Conservation (phyloP, 2,113 vertebrate genomes). For the Gulo gulo region DNA sequence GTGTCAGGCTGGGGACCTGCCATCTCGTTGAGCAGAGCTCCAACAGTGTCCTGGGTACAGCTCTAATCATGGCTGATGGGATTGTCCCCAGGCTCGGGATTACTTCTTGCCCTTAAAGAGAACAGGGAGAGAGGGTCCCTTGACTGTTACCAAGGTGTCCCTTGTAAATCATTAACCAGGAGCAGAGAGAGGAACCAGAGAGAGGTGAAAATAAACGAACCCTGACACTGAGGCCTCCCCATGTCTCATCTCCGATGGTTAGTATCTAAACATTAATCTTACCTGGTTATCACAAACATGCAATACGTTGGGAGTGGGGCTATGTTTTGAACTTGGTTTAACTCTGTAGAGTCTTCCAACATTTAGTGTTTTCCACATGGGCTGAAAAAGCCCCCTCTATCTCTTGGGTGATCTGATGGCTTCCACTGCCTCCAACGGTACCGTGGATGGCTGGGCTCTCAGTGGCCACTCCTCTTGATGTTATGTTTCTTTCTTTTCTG, state of each 20-base stretch:
- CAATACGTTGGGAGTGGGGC: neutral
- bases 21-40: slow-evolving; percentile 70
- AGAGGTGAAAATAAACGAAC: slow-evolving; percentile 50
- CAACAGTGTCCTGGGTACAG: slow-evolving; percentile 49
- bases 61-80: slow-evolving; percentile 4
- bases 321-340: neutral
- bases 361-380: neutral
- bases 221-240: neutral
- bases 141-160: slow-evolving; percentile 68
- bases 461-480: accelerated
- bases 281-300: neutral
- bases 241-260: neutral
- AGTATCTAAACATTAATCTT: neutral
- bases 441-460: accelerated
- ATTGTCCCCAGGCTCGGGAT: slow-evolving; percentile 11
- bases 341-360: neutral
- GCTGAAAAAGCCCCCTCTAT: neutral
- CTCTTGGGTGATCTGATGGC: neutral
- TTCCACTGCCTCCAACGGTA: neutral
- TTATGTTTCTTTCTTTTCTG: neutral
- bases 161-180: slow-evolving; percentile 72
- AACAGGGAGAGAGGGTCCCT: slow-evolving; percentile 31
- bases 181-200: neutral
- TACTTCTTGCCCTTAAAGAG: slow-evolving; percentile 13
- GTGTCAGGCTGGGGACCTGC: slow-evolving; percentile 68